Evolutionary conservation across 2,797 vertebrate genomes (phyloP), one percentile per base, ranked within the genome.

Genomic region (Rhinichthys osculus): DNA sequence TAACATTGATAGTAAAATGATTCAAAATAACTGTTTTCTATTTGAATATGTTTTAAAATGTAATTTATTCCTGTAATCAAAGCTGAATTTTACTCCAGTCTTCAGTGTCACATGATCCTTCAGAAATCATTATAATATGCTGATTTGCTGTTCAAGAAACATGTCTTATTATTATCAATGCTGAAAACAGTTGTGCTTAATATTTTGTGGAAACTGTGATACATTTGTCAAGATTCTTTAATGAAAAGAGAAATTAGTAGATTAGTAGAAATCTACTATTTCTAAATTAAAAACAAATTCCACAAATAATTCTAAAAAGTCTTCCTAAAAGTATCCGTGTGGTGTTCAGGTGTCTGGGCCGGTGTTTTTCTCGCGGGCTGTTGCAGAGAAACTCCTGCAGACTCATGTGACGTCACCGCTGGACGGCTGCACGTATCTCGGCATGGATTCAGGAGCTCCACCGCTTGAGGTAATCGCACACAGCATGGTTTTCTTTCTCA

Each of bases 371-470:
- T 96, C 97, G 59, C 93, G 93, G 33, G 92, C 93, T 5, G 95
- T 96, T 0, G 96, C 98, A 0, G 98, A 99, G 91, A 96, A 94
- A 88, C 93, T 99, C 33, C 93, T 99, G 52, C 96, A 97, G 91
- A 96, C 96, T 59, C 97, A 98, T 0, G 97, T 98, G 81, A 92
- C 93, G 52, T 94, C 97, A 1, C 98, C 98, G 0, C 92, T 99
- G 91, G 96, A 99, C 0, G 97, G 97, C 84, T 99, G 98, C 92
- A 99, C 98, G 33, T 99, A 99, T 90, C 92, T 98, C 94, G 98
- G 98, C 52, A 92, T 98, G 93, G 98, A 99, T 91, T 99, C 97
- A 0, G 98, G 98, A 78, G 97, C 97, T 64, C 96, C 92, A 0
- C 95, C 97, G 77, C 91, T 98, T n/a, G 96, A 98, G 97, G 98